Conservation (phyloP, 2,797 vertebrate genomes). For the Clamator glandarius region DNA sequence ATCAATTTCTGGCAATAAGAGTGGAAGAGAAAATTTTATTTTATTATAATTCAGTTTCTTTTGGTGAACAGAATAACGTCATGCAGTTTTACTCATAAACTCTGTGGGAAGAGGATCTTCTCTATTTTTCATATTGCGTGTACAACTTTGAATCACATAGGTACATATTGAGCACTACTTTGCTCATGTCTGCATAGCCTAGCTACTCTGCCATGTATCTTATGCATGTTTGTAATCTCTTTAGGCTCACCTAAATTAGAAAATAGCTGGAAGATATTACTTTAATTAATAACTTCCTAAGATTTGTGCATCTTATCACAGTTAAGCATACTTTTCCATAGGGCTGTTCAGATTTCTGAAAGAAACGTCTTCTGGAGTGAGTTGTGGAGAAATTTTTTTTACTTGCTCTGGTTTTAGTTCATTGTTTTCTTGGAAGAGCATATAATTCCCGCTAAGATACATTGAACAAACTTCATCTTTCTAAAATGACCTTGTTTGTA, state of each 20-base stretch:
- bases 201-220: too few species aligned
- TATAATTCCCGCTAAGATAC: background rate
- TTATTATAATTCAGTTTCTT: background rate
- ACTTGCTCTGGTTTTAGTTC: background rate
- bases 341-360: background rate
- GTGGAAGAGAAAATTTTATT: background rate
- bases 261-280: background rate
- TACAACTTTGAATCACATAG: background rate
- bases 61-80: background rate
- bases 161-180: background rate
- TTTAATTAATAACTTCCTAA: background rate
- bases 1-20: background rate
- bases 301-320: background rate
- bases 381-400: background rate
- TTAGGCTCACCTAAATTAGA: background rate
- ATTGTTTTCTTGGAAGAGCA: background rate
- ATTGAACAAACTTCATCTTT: background rate
- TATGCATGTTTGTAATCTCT: accelerated
- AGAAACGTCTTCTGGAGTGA: accelerated
- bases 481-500: background rate
- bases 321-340: background rate
- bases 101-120: background rate
- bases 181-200: background rate
- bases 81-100: background rate
- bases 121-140: background rate